These are phyloP conservation scores for Cryptocheilus praepositus DNA, from an alignment of 2,888 invertebrate species.

Conservation along the genomic window DNA sequence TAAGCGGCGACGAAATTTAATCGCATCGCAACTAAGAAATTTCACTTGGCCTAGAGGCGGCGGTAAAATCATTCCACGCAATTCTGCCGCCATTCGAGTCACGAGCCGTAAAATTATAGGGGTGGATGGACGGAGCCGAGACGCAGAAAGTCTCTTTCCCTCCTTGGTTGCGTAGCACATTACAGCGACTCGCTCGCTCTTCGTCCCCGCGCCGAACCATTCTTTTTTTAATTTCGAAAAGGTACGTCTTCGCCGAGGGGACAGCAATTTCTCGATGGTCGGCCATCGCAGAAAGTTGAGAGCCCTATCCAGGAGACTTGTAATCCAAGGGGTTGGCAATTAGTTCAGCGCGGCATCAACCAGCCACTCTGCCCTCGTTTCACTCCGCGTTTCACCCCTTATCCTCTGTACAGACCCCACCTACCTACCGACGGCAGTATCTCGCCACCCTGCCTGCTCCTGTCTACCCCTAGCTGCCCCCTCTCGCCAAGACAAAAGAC, in stretches of 20 bases:
- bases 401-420: slow-evolving; percentile 38
- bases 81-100: slow-evolving; percentile 37
- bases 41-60: slow-evolving; percentile 14
- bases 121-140: slow-evolving; percentile 33
- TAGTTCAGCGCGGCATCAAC: slow-evolving; percentile 62
- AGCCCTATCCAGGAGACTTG: slow-evolving; percentile 72
- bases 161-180: slow-evolving; percentile 14
- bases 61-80: slow-evolving; percentile 12
- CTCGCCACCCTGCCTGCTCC: slow-evolving; percentile 13
- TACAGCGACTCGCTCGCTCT: slow-evolving; percentile 5
- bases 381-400: slow-evolving; percentile 37
- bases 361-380: slow-evolving; percentile 42
- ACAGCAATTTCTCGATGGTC: slow-evolving; percentile 45
- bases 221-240: slow-evolving; percentile 37
- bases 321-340: slow-evolving; percentile 69
- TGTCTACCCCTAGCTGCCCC: slow-evolving; percentile 11
- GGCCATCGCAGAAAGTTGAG: slow-evolving; percentile 56
- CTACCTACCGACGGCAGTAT: slow-evolving; percentile 25
- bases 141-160: not conserved
- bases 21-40: slow-evolving; percentile 17
- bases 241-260: slow-evolving; percentile 28
- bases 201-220: not conserved
- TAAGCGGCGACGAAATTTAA: slow-evolving; percentile 18
- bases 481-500: slow-evolving; percentile 58
- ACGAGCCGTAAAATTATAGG: slow-evolving; percentile 45